Evolutionary conservation across 1,140 invertebrate genomes (phyloP), one percentile per base, ranked within the genome.

Genomic region (Acromyrmex echinatior): DNA sequence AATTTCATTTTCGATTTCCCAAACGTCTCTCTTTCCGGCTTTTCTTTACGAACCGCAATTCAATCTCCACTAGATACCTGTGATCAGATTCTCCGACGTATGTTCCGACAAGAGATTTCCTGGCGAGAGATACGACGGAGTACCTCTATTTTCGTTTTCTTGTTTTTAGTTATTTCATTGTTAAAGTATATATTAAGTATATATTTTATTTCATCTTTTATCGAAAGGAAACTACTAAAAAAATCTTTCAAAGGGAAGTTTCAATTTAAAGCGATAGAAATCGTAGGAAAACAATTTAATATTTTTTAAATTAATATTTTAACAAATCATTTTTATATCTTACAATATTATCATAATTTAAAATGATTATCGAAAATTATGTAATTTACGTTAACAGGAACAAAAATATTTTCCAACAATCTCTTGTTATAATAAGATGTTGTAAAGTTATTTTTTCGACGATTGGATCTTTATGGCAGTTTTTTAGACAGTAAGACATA

Each of bases 41-140:
- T 0, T 39, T 70, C 28, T 39, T 56, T 81, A n/a, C 49, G 9
- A 81, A 71, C 60, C 60, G 60, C 77, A 81, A 81, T 81, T 81
- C 65, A 70, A 80, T 80, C 77, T 80, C 49, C 9, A 35, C 10
- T 35, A 49, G 58, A 79, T 49, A 65, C 39, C 25, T 65, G n/a
- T 70, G 31, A 81, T 70, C 49, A 68, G 65, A 70, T 56, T 58
- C 31, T 70, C 62, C 25, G n/a, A n/a, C n/a, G 76, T 25, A 39
- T 39, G 63, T 56, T 25, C 16, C 21, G 16, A 56, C 28, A 68
- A 66, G 45, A 66, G 18, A 68, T 35, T 51, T 2, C 2, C 12
- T 21, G 7, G 3, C 39, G 66, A 39, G 6, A 39, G 18, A 45
- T 68, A 10, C n/a, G 35, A 79, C 56, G 25, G 3, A 45, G 53